Evolutionary conservation across 2,113 vertebrate genomes (phyloP), one percentile per base, ranked within the genome.

Genomic region (Chascanopsetta lugubris): DNA sequence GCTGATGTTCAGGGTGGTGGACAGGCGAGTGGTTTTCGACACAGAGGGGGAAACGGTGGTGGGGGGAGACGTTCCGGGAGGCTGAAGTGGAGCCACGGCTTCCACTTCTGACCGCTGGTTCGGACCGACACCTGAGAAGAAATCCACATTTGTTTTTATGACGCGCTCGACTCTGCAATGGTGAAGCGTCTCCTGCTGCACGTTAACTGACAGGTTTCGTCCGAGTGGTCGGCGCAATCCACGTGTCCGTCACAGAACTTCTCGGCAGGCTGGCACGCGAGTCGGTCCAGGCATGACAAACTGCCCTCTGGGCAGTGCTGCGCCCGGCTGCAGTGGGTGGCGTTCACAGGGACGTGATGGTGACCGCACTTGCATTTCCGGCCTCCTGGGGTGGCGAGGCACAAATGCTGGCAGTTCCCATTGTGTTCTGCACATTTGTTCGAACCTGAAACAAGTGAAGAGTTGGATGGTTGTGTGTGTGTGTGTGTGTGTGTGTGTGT

Each of bases 341-440:
- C 82, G 0, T 58, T 88, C 25, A 87, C 74, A 24, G 88, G 54
- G 7, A 29, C 45, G 62, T 94, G 90, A 12, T 91, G 93, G 0
- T 82, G 53, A 13, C 91, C 78, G 62, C 96, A 98, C 30, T 12
- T 86, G 70, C 96, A 97, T 9, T 85, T 94, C 63, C 75, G 85
- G 4, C 96, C 93, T 2, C 75, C 24, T 0, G 93, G 93, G 12
- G 90, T 91, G 9, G 95, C 89, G 6, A 98, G 88, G 79, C 97
- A 99, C 32, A 98, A 82, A 43, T 96, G 95, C 68, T 89, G 84
- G 46, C 96, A 97, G 51, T 93, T 90, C 2, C 95, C 96, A 0
- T 97, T 95, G 51, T 77, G 91, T 75, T 87, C 79, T 0, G 88
- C 72, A 50, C 96, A 99, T 27, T 56, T 54, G 1, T 94, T 94